Evolutionary conservation across 2,888 invertebrate genomes (phyloP), one percentile per base, ranked within the genome.

Genomic region (Drosophila birchii): DNA sequence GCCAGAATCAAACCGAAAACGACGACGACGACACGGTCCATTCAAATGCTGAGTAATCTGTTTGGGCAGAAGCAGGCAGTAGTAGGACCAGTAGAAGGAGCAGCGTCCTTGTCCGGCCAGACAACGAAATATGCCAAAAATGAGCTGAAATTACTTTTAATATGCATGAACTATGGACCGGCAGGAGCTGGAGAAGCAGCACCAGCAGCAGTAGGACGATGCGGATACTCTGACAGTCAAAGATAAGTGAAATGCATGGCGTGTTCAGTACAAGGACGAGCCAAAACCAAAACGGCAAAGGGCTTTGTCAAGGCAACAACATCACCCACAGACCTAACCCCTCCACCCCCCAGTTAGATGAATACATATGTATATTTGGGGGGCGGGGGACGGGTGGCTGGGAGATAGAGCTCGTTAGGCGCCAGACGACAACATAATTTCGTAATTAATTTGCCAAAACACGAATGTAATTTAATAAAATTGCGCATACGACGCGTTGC

Each of bases 361-460:
- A 44, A 74, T 69, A 60, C 64, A 62, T 63, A 68, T 51, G 67
- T 49, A 62, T 43, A 62, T 49, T 60, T 68, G 23, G 32, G 39
- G 12, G 18, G 29, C 29, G 9, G 18, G 43, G 45, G 63, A 26
- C n/a, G 67, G 75, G 55, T 47, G 64, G 43, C 39, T 64, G 71
- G 56, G 73, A 58, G 71, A 60, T 75, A 63, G 79, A 75, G 79
- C 84, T 88, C 68, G 79, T 79, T 76, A 71, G 60, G 73, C 73
- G 78, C 38, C 72, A 86, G 86, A 83, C 83, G 87, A 87, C 85
- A 86, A 88, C 86, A 88, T 88, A 88, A 88, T 90, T 88, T 88
- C 78, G 88, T 90, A 90, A 90, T 88, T 88, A 88, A 90, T 88
- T 88, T 88, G 89, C 90, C 82, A 81, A 89, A 88, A 89, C 88